Conservation (phyloP, 2,888 invertebrate species). For the Macrosoma leucophasiata region DNA sequence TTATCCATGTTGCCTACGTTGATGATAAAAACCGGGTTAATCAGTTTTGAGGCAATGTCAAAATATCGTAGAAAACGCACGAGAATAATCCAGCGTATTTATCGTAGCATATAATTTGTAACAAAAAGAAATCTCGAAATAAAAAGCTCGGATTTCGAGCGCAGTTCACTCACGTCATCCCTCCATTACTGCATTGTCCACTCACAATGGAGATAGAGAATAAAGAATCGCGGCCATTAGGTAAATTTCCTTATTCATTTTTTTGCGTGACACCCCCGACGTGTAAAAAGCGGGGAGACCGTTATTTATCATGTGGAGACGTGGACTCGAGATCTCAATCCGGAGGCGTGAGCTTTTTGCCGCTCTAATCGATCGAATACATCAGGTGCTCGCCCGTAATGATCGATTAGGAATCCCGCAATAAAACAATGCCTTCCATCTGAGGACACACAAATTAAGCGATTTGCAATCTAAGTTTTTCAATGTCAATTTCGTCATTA, state of each 20-base stretch:
- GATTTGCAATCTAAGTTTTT: too few relatives aligned
- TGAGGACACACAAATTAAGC: too few relatives aligned
- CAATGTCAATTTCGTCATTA: too few relatives aligned
- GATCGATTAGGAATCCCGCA: too few relatives aligned
- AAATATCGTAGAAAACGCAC: too few relatives aligned
- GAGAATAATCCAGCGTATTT: background rate
- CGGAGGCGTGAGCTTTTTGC: slow-evolving; percentile 46
- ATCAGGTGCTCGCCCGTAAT: slow-evolving; percentile 33
- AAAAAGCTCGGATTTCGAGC: slow-evolving; percentile 38
- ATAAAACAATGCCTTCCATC: too few relatives aligned
- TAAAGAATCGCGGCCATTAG: slow-evolving; percentile 74
- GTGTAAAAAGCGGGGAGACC: slow-evolving; percentile 56
- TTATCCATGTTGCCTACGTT: too few relatives aligned
- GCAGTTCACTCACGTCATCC: slow-evolving; percentile 68
- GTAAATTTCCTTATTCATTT: slow-evolving; percentile 76
- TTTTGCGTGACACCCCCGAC: slow-evolving; percentile 69
- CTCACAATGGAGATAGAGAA: slow-evolving; percentile 66
- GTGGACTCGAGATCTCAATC: slow-evolving; percentile 58
- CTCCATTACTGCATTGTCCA: slow-evolving; percentile 72
- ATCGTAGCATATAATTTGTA: slow-evolving; percentile 9
- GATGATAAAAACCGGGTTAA: too few relatives aligned
- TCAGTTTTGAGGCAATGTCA: too few relatives aligned
- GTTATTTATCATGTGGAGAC: slow-evolving; percentile 63
- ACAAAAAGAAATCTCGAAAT: slow-evolving; percentile 34
- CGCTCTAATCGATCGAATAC: slow-evolving; percentile 43